Conservation (phyloP, 2,797 vertebrate species). For the Limnodromus scolopaceus region DNA sequence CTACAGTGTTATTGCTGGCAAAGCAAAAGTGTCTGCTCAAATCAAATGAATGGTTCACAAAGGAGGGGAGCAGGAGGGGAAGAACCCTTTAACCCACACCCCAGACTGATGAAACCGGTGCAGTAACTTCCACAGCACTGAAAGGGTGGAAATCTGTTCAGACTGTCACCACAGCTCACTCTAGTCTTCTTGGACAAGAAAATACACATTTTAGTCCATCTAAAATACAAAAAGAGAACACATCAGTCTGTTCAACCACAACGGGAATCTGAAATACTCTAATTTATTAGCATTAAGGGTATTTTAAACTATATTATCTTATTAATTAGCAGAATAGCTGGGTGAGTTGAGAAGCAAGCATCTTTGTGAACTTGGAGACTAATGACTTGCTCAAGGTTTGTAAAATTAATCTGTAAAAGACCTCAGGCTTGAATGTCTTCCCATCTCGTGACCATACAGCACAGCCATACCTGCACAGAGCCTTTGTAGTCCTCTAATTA, state of each 20-base stretch:
- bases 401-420: background rate
- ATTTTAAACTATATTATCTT: background rate
- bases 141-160: background rate
- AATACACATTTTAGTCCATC: background rate
- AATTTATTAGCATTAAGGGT: background rate
- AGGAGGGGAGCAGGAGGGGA: background rate
- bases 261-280: background rate
- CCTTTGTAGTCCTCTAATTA: background rate
- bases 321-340: background rate
- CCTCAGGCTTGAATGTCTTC: background rate
- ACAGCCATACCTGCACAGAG: background rate
- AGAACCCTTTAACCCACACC: background rate
- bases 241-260: background rate
- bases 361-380: background rate
- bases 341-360: background rate
- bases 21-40: background rate
- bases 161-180: background rate
- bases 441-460: background rate
- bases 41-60: background rate
- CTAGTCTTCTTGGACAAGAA: background rate
- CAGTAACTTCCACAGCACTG: background rate
- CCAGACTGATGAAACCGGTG: background rate
- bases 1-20: background rate
- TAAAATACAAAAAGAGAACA: background rate
- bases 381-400: background rate